phyloP scores from a whole-genome alignment of 2,888 invertebrate genomes.

The Disparrhopalites patrizii region DNA sequence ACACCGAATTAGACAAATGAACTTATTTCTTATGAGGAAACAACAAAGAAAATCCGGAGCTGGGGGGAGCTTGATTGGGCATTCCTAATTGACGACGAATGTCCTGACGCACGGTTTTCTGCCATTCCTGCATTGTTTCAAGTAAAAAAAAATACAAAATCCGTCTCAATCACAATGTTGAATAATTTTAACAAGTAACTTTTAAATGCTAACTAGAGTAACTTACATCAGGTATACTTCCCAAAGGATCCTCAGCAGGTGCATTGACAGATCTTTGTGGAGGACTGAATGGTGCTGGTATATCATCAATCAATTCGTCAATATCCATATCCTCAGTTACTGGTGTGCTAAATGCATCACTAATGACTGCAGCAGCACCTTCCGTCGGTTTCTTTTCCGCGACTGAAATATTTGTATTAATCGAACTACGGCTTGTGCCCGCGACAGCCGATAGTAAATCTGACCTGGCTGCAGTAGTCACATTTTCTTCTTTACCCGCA shows the following conservation, averaged over 20 bases:
- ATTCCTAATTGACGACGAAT: slow-evolving; percentile 66
- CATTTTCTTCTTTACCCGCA: background rate
- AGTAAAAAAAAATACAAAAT: no score
- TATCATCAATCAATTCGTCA: no score
- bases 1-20: background rate
- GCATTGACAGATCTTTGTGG: no score
- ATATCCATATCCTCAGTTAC: no score
- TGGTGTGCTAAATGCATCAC: no score
- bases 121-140: slow-evolving; percentile 77
- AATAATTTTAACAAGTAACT: slow-evolving; percentile 13
- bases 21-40: slow-evolving; percentile 11
- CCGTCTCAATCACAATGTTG: slow-evolving; percentile 35
- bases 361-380: no score
- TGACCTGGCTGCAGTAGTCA: background rate
- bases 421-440: no score
- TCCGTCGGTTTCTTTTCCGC: no score
- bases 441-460: no score
- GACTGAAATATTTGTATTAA: no score
- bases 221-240: slow-evolving; percentile 13
- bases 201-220: no score
- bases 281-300: no score
- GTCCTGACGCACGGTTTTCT: slow-evolving; percentile 80
- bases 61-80: slow-evolving; percentile 28
- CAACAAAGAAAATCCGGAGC: slow-evolving; percentile 8
- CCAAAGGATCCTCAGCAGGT: slow-evolving; percentile 5